Evolutionary conservation across 1,140 invertebrate species (phyloP).

Genomic region (Lanistes nyassanus): DNA sequence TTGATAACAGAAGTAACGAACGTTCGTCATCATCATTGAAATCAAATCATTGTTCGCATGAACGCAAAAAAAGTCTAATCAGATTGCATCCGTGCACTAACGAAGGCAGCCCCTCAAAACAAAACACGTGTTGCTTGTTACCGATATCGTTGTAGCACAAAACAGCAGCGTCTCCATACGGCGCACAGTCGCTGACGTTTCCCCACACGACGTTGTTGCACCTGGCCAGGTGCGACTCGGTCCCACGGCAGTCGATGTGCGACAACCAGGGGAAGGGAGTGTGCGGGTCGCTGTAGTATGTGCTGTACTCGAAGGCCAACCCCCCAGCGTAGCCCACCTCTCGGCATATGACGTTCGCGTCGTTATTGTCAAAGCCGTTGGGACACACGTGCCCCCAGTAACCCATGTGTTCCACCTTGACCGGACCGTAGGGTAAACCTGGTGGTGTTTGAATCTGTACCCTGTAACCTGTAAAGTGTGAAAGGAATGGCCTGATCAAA

Average conservation of each 20-base stretch:
- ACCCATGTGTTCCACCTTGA: constrained; percentile 40
- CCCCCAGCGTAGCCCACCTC: constrained; percentile 48
- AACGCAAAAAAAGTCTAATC: no score
- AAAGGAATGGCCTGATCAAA: background rate
- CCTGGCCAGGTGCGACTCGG: constrained; percentile 39
- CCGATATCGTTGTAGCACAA: constrained; percentile 38
- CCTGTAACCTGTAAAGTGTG: constrained; percentile 8
- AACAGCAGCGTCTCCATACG: constrained; percentile 27
- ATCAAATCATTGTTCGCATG: no score
- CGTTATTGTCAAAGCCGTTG: constrained; percentile 52
- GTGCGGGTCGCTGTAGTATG: constrained; percentile 37
- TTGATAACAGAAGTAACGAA: no score
- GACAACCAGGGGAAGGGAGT: constrained; percentile 41
- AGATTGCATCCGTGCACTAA: no score
- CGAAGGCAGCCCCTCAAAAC: background rate
- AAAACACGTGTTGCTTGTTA: constrained; percentile 9
- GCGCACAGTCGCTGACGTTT: constrained; percentile 34
- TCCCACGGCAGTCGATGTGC: constrained; percentile 44
- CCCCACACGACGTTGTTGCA: constrained; percentile 43
- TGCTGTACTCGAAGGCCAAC: constrained; percentile 39
- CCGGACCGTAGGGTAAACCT: constrained; percentile 19
- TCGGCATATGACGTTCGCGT: constrained; percentile 55
- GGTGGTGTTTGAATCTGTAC: background rate
- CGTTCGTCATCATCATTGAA: no score
- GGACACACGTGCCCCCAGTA: constrained; percentile 55